These are phyloP conservation scores for Noctua janthina DNA, from an alignment of 2,888 invertebrate genomes.

Conservation along the genomic window DNA sequence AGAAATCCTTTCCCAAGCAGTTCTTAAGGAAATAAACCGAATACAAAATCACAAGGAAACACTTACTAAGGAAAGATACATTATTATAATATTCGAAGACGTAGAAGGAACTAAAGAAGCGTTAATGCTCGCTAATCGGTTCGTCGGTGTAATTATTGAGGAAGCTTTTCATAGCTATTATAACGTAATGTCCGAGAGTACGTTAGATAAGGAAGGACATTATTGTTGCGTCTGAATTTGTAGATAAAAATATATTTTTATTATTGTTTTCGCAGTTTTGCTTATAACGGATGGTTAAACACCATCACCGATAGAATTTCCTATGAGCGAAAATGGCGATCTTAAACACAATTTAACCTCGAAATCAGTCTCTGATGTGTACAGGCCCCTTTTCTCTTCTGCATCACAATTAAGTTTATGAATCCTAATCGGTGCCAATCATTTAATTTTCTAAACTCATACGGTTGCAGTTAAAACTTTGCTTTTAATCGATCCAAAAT, in stretches of 20 bases:
- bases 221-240: not conserved
- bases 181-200: not conserved
- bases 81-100: not conserved
- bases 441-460: conserved; percentile 13
- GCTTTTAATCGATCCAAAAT: conserved; percentile 9
- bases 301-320: not conserved
- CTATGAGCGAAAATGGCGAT: not conserved
- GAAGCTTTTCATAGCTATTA: not conserved
- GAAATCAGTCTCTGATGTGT: not conserved
- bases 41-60: conserved; percentile 27
- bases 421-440: conserved; percentile 15
- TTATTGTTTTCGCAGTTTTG: not conserved
- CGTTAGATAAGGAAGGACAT: not conserved
- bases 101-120: not conserved
- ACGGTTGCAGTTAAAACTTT: not conserved
- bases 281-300: not conserved
- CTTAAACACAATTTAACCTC: too few species aligned
- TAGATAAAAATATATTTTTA: not conserved
- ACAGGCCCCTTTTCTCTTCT: not conserved
- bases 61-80: conserved; percentile 27
- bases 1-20: conserved; percentile 46
- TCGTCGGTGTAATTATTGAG: conserved; percentile 9
- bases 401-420: not conserved
- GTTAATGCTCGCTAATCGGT: conserved; percentile 9
- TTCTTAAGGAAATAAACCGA: conserved; percentile 24